Percentiles rank a stretch among this genome's conserved stretches.
These are phyloP conservation scores for Zaprionus capensis DNA, from an alignment of 1,140 invertebrate genomes.

Conservation along the genomic window DNA sequence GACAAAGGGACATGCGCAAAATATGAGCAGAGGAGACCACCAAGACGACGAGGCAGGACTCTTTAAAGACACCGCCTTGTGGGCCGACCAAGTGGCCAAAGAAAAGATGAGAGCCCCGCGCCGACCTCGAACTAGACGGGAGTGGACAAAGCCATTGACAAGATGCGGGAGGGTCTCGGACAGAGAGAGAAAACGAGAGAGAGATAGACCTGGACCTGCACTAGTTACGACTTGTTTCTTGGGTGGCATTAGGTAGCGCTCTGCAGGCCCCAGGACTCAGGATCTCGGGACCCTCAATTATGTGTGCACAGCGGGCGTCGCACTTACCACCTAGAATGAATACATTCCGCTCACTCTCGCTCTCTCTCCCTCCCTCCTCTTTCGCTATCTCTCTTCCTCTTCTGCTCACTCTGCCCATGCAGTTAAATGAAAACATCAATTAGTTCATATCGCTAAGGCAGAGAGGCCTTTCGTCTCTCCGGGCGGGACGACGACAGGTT, in stretches of 20 bases:
- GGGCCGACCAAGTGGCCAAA: constrained; percentile 43
- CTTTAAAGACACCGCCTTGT: constrained; percentile 71
- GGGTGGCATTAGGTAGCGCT: constrained; percentile 54
- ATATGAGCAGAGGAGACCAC: constrained; percentile 69
- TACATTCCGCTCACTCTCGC: constrained; percentile 40
- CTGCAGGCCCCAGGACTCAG: constrained; percentile 15
- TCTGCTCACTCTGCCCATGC: constrained; percentile 9
- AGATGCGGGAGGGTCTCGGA: constrained; percentile 30
- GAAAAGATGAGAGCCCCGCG: constrained; percentile 63
- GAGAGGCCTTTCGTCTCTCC: neutral
- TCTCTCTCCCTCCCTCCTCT: neutral
- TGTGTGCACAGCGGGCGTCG: constrained; percentile 83
- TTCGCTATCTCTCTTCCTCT: neutral
- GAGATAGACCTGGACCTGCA: constrained; percentile 17
- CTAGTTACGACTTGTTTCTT: constrained; percentile 58
- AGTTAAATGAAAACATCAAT: constrained; percentile 80
- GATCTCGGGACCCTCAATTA: constrained; percentile 67
- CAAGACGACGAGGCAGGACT: constrained; percentile 40
- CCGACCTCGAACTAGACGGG: constrained; percentile 52
- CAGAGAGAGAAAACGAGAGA: neutral
- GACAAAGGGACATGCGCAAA: constrained; percentile 74
- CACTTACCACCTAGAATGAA: constrained; percentile 82
- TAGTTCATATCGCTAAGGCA: constrained; percentile 64
- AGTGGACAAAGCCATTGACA: constrained; percentile 79
- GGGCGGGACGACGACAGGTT: constrained; percentile 61